These are phyloP conservation scores for Anthoscopus minutus DNA, from an alignment of 2,113 vertebrate genomes.

Conservation along the genomic window DNA sequence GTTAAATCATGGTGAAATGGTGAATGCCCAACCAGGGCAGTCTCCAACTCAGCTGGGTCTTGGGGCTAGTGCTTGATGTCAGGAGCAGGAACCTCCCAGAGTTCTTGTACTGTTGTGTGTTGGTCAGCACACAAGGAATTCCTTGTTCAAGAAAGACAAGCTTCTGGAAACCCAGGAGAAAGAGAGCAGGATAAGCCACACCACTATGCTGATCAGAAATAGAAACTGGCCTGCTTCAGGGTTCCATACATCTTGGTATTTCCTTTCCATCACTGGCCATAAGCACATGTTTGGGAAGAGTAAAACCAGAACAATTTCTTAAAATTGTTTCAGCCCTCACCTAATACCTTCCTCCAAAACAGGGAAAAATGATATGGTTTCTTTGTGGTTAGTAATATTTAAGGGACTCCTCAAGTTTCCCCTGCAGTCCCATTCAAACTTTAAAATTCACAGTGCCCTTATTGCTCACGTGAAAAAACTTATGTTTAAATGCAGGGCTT, in stretches of 20 bases:
- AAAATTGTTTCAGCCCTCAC: not conserved
- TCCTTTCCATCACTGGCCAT: not conserved
- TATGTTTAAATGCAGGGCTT: not conserved
- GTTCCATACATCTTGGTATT: not conserved
- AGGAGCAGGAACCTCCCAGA: fast-evolving
- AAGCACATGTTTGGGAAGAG: not conserved
- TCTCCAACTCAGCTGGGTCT: not conserved
- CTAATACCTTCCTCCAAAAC: not conserved
- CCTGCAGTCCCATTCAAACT: not conserved
- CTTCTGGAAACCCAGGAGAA: not conserved
- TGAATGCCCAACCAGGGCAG: not conserved
- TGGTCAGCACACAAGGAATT: not conserved
- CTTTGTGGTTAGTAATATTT: not conserved
- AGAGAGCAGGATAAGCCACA: not conserved
- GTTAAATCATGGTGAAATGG: not conserved
- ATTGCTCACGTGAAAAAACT: not conserved
- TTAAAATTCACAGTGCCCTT: not conserved
- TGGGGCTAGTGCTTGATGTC: not conserved
- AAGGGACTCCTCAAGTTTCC: not conserved
- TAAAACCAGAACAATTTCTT: not conserved
- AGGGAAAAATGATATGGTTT: not conserved
- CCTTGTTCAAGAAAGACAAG: not conserved
- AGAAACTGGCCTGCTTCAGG: not conserved
- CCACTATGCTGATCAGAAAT: not conserved
- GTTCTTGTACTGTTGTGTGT: not conserved